phyloP scores from a whole-genome alignment of 2,888 invertebrate genomes.

The Ennomos fuscantarius region DNA sequence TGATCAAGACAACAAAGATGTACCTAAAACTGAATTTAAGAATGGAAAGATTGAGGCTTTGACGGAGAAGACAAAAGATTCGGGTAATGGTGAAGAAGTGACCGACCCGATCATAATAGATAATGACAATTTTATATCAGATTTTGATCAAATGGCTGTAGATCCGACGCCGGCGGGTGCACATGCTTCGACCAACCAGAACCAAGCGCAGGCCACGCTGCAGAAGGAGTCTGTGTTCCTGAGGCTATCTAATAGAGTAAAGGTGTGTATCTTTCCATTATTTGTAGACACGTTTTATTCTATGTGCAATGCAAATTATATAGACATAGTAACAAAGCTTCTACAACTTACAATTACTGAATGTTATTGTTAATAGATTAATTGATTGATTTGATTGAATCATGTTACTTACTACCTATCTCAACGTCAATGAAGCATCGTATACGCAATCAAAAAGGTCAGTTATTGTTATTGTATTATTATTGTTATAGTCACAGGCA shows the following conservation, averaged over 20 bases:
- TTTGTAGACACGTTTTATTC: too few species aligned
- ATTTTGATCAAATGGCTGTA: conserved; percentile 81
- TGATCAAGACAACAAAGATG: conserved; percentile 61
- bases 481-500: too few species aligned
- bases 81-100: conserved; percentile 57
- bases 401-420: too few species aligned
- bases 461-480: too few species aligned
- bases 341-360: too few species aligned
- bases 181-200: conserved; percentile 57
- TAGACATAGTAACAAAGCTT: too few species aligned
- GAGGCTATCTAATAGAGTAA: conserved; percentile 97
- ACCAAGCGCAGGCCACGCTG: conserved; percentile 67
- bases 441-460: too few species aligned
- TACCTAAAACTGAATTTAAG: conserved; percentile 51
- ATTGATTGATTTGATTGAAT: too few species aligned
- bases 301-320: too few species aligned
- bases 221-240: conserved; percentile 98
- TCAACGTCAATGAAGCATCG: too few species aligned
- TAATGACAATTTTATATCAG: conserved; percentile 81
- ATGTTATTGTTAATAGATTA: too few species aligned
- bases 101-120: conserved; percentile 72
- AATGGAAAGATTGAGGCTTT: conserved; percentile 58
- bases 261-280: conserved; percentile 82
- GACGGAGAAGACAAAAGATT: conserved; percentile 68
- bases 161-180: conserved; percentile 73